These are phyloP conservation scores for Tamias sibiricus DNA, from an alignment of 2,113 vertebrate genomes.

Conservation along the genomic window DNA sequence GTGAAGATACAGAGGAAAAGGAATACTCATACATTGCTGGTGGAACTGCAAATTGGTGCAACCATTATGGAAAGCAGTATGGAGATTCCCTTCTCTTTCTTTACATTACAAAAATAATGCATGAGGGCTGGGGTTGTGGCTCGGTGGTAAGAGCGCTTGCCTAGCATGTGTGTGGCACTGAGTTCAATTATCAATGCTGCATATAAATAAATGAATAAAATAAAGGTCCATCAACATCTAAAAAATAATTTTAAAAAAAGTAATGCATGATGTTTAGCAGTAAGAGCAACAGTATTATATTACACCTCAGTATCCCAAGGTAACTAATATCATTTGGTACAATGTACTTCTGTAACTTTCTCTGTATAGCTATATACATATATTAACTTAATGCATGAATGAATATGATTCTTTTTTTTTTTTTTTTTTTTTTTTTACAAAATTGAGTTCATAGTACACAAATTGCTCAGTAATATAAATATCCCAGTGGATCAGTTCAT, in stretches of 20 bases:
- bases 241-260: background rate
- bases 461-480: background rate
- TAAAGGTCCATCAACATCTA: too few relatives aligned
- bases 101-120: background rate
- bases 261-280: background rate
- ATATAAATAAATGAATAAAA: too few relatives aligned
- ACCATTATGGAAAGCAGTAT: too few relatives aligned
- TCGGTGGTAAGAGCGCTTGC: too few relatives aligned
- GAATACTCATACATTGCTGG: too few relatives aligned
- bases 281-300: background rate
- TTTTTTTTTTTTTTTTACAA: conserved; percentile 29
- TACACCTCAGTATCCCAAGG: background rate
- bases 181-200: too few relatives aligned
- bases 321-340: background rate
- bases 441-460: background rate
- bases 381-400: background rate
- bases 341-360: background rate
- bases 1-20: too few relatives aligned
- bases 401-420: background rate
- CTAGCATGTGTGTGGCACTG: too few relatives aligned
- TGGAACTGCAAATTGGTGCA: too few relatives aligned
- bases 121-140: too few relatives aligned
- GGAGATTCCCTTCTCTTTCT: too few relatives aligned
- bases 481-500: background rate
- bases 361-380: background rate